A percentile compares a stretch with the other conserved stretches of the same genome.
Conservation (phyloP, 2,888 invertebrate genomes). For the Tuta absoluta region DNA sequence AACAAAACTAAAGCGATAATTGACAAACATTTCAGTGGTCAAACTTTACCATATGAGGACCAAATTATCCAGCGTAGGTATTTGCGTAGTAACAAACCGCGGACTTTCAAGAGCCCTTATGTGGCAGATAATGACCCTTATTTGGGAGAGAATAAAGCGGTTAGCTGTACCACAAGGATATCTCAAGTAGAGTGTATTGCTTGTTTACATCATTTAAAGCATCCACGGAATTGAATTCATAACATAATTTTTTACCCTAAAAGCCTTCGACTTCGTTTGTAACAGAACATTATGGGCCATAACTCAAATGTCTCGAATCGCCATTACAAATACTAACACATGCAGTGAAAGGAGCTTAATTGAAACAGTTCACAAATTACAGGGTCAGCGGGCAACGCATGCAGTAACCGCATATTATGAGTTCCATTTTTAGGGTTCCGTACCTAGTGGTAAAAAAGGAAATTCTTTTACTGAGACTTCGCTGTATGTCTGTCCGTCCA, state of each 20-base stretch:
- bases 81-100: slow-evolving; percentile 6
- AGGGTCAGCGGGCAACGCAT: slow-evolving; percentile 23
- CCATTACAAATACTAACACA: slow-evolving; percentile 7
- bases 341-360: slow-evolving; percentile 21
- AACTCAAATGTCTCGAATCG: not conserved
- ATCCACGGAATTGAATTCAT: too few species aligned
- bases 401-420: slow-evolving; percentile 25
- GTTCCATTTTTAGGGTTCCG: slow-evolving; percentile 24
- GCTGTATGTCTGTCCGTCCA: too few species aligned
- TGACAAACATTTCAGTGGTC: slow-evolving; percentile 5
- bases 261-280: too few species aligned
- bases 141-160: not conserved
- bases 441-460: not conserved
- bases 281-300: not conserved
- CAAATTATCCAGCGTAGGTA: not conserved
- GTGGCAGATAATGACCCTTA: not conserved
- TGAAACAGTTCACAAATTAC: slow-evolving; percentile 27
- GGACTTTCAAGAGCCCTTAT: too few species aligned
- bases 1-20: not conserved
- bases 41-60: slow-evolving; percentile 3
- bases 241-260: too few species aligned
- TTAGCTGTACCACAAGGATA: too few species aligned
- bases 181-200: too few species aligned
- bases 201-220: too few species aligned
- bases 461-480: too few species aligned